Evolutionary conservation across 2,888 invertebrate species (phyloP), one percentile per base, ranked within the genome.

Genomic region (Epirrita christyi): DNA sequence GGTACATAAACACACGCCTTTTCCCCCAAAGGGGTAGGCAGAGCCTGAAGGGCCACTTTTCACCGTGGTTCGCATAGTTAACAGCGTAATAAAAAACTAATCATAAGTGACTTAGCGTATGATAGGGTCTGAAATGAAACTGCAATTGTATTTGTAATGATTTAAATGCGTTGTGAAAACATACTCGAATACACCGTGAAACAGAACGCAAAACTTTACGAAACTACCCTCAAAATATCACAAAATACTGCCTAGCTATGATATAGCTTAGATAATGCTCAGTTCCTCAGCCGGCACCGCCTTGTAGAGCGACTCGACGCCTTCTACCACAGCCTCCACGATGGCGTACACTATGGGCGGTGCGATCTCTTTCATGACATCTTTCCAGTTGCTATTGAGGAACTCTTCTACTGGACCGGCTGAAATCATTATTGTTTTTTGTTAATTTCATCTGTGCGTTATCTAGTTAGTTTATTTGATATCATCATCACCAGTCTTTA

Each of bases 341-440:
- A 88, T 82, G 6, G 85, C 82, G 6, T 63, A 55, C 0, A 88
- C 83, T 28, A 91, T 81, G 0, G 89, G 88, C 0, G 86, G 81
- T 0, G 87, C 86, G 2, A 90, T 69, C 61, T 91, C 90, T 9
- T 72, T 59, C 86, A 91, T 88, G 44, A 91, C 88, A 0, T 86
- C 84, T 1, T 64, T 62, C 90, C 91, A 90, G 66, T 81, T 84
- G 1, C 44, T 57, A 65, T 91, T 91, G 5, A 84, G 69, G 64
- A 90, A 88, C 1, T 76, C 60, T 40, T 72, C 55, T 0, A 90
- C 81, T 1, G 90, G 85, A 0, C 71, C 74, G 13, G 83, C 91
- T 91, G 72, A 11, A 78, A 78, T 13, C 27, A 41, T 11, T 8
- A 37, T 27, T 13, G n/a, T 8, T 9, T 45, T 13, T 13, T 21